Percentiles rank a stretch among this genome's conserved stretches.
Evolutionary conservation across 2,113 vertebrate species (phyloP).

Genomic region (Oncorhynchus nerka): DNA sequence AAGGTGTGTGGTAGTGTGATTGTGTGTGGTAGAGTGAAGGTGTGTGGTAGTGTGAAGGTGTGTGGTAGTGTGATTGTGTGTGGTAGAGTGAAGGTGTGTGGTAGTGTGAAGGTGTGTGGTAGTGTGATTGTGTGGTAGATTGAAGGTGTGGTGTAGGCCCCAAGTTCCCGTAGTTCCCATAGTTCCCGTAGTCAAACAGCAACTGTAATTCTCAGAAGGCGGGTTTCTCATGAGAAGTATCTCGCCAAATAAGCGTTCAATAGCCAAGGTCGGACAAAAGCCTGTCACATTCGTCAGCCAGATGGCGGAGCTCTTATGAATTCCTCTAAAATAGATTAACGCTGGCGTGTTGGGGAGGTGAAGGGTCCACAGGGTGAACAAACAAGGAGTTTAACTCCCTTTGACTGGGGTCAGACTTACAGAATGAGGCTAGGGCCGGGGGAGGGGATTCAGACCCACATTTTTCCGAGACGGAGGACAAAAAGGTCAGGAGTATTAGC

Average conservation of each 20-base stretch:
- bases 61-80: too few relatives aligned
- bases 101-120: too few relatives aligned
- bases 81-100: too few relatives aligned
- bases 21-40: too few relatives aligned
- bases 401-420: slow-evolving; percentile 47
- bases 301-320: slow-evolving; percentile 17
- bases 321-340: slow-evolving; percentile 25
- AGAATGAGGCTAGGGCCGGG: slow-evolving; percentile 19
- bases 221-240: neutral
- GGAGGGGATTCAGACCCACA: neutral
- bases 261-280: slow-evolving; percentile 7
- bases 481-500: slow-evolving; percentile 35
- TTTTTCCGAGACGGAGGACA: slow-evolving; percentile 17
- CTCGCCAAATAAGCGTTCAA: neutral
- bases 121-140: neutral
- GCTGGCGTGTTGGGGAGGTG: slow-evolving; percentile 25
- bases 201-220: neutral
- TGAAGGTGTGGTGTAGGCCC: neutral
- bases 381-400: slow-evolving; percentile 42
- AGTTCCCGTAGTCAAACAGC: neutral
- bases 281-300: slow-evolving; percentile 6
- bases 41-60: too few relatives aligned
- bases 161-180: too few relatives aligned
- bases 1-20: too few relatives aligned
- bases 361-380: slow-evolving; percentile 38